Evolutionary conservation across 1,140 invertebrate species (phyloP).

Genomic region (Papilio dardanus): DNA sequence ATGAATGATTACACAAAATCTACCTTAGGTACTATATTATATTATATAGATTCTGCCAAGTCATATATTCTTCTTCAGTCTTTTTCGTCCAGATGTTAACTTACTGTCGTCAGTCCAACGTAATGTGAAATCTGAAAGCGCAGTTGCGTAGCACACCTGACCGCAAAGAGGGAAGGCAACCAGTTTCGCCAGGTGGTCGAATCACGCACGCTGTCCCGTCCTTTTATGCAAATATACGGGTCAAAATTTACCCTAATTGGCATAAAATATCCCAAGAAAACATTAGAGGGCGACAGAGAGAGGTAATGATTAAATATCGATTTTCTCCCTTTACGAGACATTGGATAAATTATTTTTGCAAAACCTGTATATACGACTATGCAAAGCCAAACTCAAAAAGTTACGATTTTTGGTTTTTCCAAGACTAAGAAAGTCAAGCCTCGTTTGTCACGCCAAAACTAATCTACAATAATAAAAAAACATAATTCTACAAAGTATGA

Average conservation of each 20-base stretch:
- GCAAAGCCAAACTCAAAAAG: too few species aligned
- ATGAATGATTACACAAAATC: neutral
- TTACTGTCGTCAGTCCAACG: conserved; percentile 33
- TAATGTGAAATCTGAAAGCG: conserved; percentile 52
- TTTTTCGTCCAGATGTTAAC: conserved; percentile 28
- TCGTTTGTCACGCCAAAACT: neutral
- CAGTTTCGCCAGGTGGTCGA: conserved; percentile 65
- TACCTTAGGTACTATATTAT: too few species aligned
- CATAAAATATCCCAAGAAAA: neutral
- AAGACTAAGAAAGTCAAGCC: neutral
- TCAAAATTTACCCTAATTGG: neutral
- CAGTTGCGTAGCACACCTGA: conserved; percentile 57
- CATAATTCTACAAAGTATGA: conserved; percentile 31
- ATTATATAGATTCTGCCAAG: too few species aligned
- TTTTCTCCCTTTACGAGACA: neutral
- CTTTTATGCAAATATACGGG: neutral
- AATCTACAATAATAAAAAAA: conserved; percentile 28
- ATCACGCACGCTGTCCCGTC: conserved; percentile 41
- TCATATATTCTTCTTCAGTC: too few species aligned
- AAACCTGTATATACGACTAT: too few species aligned
- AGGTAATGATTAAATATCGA: neutral
- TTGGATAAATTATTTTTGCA: too few species aligned
- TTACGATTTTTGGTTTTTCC: neutral
- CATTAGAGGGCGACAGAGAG: neutral
- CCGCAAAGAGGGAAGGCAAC: conserved; percentile 53